Evolutionary conservation across 1,140 invertebrate genomes (phyloP).

Genomic region (Tetraneura akinire): DNA sequence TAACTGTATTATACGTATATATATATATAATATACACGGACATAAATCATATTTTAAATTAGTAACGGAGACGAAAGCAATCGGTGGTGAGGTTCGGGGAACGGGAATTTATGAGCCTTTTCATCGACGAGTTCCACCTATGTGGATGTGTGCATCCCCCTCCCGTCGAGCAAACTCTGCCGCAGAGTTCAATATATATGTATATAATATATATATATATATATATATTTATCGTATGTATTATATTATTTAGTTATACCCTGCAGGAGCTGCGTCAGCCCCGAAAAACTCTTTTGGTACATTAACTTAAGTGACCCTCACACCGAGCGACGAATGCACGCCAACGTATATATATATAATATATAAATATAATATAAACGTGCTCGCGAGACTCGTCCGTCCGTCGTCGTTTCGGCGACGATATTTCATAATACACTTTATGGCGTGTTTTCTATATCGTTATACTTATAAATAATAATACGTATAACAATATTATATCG

Average conservation of each 20-base stretch:
- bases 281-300: constrained; percentile 51
- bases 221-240: too few relatives aligned
- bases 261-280: not conserved
- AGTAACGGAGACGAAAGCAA: constrained; percentile 42
- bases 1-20: too few relatives aligned
- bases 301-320: constrained; percentile 51
- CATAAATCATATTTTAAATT: constrained; percentile 51
- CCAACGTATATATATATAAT: too few relatives aligned
- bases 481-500: not conserved
- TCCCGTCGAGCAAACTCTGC: not conserved
- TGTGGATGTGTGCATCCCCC: not conserved
- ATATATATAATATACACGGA: too few relatives aligned
- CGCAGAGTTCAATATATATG: not conserved
- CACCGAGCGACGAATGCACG: constrained; percentile 21
- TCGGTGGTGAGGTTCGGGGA: not conserved
- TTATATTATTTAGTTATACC: not conserved
- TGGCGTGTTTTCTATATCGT: not conserved
- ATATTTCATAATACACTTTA: constrained; percentile 43
- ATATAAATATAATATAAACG: too few relatives aligned
- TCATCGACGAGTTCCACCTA: constrained; percentile 37
- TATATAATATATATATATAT: too few relatives aligned
- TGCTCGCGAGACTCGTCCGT: not conserved
- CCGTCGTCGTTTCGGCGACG: constrained; percentile 41
- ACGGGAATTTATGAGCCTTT: constrained; percentile 47
- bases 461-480: too few relatives aligned